phyloP scores from a whole-genome alignment of 2,888 invertebrate species.

The Tryphoninae sp. region DNA sequence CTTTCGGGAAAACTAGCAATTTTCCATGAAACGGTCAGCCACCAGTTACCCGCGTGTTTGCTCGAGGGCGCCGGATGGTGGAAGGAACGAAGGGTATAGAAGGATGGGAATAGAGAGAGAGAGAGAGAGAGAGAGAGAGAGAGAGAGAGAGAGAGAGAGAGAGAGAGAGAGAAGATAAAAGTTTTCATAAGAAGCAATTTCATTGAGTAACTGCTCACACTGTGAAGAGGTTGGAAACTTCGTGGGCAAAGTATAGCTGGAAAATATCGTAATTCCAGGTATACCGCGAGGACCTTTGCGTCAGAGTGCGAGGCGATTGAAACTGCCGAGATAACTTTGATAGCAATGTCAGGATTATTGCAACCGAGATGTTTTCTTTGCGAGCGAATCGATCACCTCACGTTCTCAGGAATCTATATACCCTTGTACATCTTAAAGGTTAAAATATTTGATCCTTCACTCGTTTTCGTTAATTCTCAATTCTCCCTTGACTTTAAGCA shows the following conservation, averaged over 20 bases:
- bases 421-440: no score
- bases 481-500: constrained; percentile 4
- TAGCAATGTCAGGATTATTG: constrained; percentile 12
- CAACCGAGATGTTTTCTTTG: constrained; percentile 4
- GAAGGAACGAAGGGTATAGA: not conserved
- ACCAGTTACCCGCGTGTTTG: constrained; percentile 62
- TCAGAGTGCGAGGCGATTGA: constrained; percentile 54
- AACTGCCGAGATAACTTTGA: constrained; percentile 9
- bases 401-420: no score
- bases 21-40: constrained; percentile 61
- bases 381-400: not conserved
- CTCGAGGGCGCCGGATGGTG: constrained; percentile 52
- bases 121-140: constrained; percentile 51
- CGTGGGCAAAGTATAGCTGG: constrained; percentile 5
- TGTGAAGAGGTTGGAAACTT: constrained; percentile 15
- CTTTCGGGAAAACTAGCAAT: constrained; percentile 71
- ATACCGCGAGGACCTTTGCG: constrained; percentile 46
- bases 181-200: constrained; percentile 77
- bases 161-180: constrained; percentile 54
- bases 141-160: constrained; percentile 15
- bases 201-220: constrained; percentile 67
- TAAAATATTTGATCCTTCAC: no score
- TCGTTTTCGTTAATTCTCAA: no score
- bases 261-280: constrained; percentile 38
- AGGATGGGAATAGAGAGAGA: constrained; percentile 49